Percentiles rank a stretch among this genome's conserved stretches.
Conservation (phyloP, 2,797 vertebrate genomes). For the Salarias fasciatus region DNA sequence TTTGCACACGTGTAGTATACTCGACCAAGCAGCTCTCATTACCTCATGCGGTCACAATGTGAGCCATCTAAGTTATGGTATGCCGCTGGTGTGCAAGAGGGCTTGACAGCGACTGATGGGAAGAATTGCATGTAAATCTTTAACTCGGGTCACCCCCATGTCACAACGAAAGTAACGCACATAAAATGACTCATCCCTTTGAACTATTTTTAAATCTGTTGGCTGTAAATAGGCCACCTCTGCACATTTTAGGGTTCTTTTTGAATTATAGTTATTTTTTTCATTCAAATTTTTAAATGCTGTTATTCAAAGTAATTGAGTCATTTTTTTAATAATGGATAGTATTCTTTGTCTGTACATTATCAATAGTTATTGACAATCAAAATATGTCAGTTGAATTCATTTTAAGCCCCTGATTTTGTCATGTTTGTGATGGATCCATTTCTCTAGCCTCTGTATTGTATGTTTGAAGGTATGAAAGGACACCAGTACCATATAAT, state of each 20-base stretch:
- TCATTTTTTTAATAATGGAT: not conserved
- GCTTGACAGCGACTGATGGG: slow-evolving; percentile 78
- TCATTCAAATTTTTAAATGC: not conserved
- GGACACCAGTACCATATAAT: slow-evolving; percentile 42
- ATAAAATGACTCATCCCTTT: slow-evolving; percentile 72
- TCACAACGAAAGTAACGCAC: slow-evolving; percentile 78
- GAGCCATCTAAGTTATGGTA: slow-evolving; percentile 83
- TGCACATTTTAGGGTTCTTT: slow-evolving; percentile 27
- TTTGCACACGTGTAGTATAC: slow-evolving; percentile 71
- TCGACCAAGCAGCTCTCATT: slow-evolving; percentile 76
- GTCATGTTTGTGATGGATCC: slow-evolving; percentile 3
- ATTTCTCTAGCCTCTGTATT: slow-evolving; percentile 23
- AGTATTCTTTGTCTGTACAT: no score
- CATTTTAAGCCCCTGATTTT: no score
- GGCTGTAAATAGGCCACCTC: slow-evolving; percentile 57
- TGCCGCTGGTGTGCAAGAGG: slow-evolving; percentile 74
- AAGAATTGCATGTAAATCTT: slow-evolving; percentile 83
- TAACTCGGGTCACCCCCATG: slow-evolving; percentile 80
- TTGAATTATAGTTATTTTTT: slow-evolving; percentile 13
- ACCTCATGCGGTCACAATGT: slow-evolving; percentile 87
- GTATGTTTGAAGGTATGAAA: slow-evolving; percentile 53
- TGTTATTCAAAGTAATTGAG: not conserved
- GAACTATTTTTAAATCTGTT: slow-evolving; percentile 64
- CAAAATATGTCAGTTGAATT: not conserved
- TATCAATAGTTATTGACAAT: no score